These are phyloP conservation scores for Leptothorax acervorum DNA, from an alignment of 2,888 invertebrate genomes.

Conservation along the genomic window DNA sequence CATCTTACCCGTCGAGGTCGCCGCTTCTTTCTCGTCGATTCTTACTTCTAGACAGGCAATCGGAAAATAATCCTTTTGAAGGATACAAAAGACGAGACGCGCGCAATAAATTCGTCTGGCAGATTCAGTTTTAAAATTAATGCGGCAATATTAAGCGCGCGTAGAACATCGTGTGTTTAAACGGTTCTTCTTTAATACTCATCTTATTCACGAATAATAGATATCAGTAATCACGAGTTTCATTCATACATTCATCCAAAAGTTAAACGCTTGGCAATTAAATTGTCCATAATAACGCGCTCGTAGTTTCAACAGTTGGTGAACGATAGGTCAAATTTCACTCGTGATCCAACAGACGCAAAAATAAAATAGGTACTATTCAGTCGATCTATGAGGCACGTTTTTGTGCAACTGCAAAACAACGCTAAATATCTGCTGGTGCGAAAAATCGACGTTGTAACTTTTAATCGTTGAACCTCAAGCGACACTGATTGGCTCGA, in stretches of 20 bases:
- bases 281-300: no score
- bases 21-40: constrained; percentile 54
- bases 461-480: constrained; percentile 31
- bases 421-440: background rate
- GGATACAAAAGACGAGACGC: constrained; percentile 32
- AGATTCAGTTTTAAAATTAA: constrained; percentile 7
- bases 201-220: background rate
- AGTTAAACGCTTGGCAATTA: background rate
- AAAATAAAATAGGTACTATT: background rate
- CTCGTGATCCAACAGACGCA: background rate
- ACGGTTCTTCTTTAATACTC: background rate
- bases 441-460: background rate
- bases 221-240: background rate
- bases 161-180: background rate
- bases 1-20: constrained; percentile 64
- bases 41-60: constrained; percentile 49
- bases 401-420: constrained; percentile 10
- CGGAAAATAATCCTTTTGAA: constrained; percentile 49
- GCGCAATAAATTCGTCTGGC: constrained; percentile 38
- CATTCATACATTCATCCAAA: background rate
- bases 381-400: background rate
- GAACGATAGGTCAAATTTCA: background rate
- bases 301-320: background rate
- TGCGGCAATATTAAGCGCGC: background rate
- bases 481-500: constrained; percentile 37